Percentiles rank a stretch among this genome's conserved stretches.
These are phyloP conservation scores for Scrobipalpa atriplicella DNA, from an alignment of 2,888 invertebrate species.

Conservation along the genomic window DNA sequence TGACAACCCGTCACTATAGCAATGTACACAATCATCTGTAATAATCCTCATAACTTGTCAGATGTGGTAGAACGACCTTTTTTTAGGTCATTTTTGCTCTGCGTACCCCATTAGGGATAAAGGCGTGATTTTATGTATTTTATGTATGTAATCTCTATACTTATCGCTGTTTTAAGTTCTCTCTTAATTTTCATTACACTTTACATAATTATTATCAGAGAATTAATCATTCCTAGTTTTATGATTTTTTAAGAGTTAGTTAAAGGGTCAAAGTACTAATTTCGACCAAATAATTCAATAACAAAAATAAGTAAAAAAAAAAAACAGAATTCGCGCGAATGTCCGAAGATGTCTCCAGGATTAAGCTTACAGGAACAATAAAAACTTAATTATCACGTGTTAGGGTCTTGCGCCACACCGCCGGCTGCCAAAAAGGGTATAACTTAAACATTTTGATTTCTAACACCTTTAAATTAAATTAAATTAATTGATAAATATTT, in stretches of 20 bases:
- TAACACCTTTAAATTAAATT: not conserved
- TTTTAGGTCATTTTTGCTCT: too few species aligned
- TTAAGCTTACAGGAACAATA: conserved; percentile 52
- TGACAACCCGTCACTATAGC: too few species aligned
- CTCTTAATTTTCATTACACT: too few species aligned
- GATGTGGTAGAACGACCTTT: too few species aligned
- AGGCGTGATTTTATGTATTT: too few species aligned
- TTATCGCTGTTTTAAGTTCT: too few species aligned
- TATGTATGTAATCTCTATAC: too few species aligned
- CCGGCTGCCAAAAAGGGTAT: conserved; percentile 31
- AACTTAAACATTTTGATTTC: conserved; percentile 27
- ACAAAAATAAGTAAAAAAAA: conserved; percentile 31
- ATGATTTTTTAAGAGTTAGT: not conserved
- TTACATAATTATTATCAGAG: too few species aligned
- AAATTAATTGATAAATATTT: not conserved
- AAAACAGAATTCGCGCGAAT: conserved; percentile 34
- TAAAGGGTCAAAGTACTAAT: not conserved
- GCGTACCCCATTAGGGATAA: too few species aligned
- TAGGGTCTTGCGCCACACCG: conserved; percentile 50
- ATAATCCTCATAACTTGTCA: too few species aligned
- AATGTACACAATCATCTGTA: too few species aligned
- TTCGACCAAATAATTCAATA: conserved; percentile 32
- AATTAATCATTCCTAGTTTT: too few species aligned
- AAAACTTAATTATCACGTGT: conserved; percentile 66
- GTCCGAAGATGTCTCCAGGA: conserved; percentile 55